phyloP scores from a whole-genome alignment of 1,140 invertebrate genomes.

The Cydia fagiglandana region DNA sequence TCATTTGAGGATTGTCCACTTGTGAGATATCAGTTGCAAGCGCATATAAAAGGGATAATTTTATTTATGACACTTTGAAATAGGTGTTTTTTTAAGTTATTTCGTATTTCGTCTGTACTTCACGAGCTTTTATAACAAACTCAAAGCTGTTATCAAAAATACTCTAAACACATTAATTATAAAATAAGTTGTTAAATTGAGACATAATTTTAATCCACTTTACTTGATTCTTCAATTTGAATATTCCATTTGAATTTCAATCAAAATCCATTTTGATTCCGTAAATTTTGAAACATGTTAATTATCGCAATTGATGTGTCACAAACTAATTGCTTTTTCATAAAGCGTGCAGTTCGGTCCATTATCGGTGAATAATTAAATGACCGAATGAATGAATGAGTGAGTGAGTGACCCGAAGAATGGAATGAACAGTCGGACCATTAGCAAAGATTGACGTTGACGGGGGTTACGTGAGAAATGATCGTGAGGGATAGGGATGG shows the following conservation, averaged over 20 bases:
- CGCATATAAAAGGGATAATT: no score
- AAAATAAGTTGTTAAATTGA: not conserved
- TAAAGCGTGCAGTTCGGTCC: not conserved
- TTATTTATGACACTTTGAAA: no score
- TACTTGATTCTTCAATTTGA: not conserved
- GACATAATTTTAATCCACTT: not conserved
- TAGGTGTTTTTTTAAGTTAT: no score
- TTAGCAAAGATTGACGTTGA: slow-evolving; percentile 12
- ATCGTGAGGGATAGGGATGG: not conserved
- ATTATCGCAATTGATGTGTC: not conserved
- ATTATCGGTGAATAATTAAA: slow-evolving; percentile 11
- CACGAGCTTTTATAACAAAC: no score
- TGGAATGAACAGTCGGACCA: slow-evolving; percentile 13
- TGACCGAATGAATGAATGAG: slow-evolving; percentile 3
- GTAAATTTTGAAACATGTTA: not conserved
- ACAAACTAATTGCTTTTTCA: slow-evolving; percentile 2
- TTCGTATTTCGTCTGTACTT: no score
- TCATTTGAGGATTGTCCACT: no score
- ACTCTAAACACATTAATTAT: no score
- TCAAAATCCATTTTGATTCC: not conserved
- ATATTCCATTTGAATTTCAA: not conserved
- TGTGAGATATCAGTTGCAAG: no score
- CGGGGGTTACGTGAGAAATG: not conserved
- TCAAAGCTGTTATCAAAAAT: no score
- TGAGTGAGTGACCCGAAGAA: slow-evolving; percentile 2